phyloP scores from a whole-genome alignment of 2,797 vertebrate species.

The Rhinoraja longicauda region DNA sequence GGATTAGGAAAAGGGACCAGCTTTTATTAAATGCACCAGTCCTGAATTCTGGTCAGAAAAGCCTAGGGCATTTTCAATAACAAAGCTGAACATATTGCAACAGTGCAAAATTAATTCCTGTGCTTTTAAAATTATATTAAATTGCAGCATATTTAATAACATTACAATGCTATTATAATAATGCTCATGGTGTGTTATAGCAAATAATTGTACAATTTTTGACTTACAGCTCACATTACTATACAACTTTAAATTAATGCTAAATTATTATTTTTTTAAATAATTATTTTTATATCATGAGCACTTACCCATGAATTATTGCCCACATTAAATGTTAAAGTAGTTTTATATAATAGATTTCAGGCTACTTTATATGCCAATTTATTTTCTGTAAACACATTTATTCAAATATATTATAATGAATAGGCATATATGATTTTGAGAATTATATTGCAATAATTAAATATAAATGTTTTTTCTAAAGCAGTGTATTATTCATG shows the following conservation, averaged over 20 bases:
- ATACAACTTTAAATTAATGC: not conserved
- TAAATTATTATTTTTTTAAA: conserved; percentile 28
- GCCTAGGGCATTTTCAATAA: not conserved
- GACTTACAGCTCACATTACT: conserved; percentile 19
- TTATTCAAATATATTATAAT: conserved; percentile 11
- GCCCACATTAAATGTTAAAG: not conserved
- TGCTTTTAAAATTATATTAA: conserved; percentile 26
- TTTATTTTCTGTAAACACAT: conserved; percentile 30
- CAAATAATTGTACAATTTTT: not conserved
- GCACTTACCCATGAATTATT: conserved; percentile 10
- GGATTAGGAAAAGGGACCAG: too few relatives aligned
- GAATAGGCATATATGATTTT: not conserved
- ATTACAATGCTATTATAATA: conserved; percentile 13
- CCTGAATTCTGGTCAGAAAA: not conserved
- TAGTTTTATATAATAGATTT: conserved; percentile 19
- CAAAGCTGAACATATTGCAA: not conserved
- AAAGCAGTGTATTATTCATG: not conserved
- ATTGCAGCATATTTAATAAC: conserved; percentile 31
- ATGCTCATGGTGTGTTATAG: not conserved
- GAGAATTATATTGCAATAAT: not conserved
- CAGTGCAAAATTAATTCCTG: not conserved
- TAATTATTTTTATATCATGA: not conserved
- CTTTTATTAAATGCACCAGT: not conserved
- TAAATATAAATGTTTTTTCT: not conserved
- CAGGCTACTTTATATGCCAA: not conserved